A percentile compares a stretch with the other conserved stretches of the same genome.
These are phyloP conservation scores for Leptinotarsa tumamoca DNA, from an alignment of 2,888 invertebrate genomes.

Conservation along the genomic window DNA sequence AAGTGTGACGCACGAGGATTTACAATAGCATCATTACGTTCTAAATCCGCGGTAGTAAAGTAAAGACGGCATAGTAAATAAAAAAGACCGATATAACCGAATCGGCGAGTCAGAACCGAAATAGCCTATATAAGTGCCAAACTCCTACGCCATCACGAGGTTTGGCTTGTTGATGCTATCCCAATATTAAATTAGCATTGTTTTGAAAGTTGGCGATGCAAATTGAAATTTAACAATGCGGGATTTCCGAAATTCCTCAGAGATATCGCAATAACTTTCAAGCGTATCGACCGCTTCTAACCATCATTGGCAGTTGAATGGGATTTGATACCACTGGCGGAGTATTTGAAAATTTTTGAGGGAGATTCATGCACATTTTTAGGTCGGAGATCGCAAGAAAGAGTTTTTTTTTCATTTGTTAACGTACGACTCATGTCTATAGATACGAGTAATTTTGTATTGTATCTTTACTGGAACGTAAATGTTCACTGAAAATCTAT, in stretches of 20 bases:
- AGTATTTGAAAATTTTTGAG: neutral
- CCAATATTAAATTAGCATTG: slow-evolving; percentile 44
- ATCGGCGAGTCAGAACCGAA: slow-evolving; percentile 33
- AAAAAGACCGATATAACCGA: slow-evolving; percentile 23
- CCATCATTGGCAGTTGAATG: slow-evolving; percentile 33
- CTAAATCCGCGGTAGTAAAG: slow-evolving; percentile 29
- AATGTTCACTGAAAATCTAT: too few species aligned
- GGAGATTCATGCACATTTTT: neutral
- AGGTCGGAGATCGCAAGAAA: too few species aligned
- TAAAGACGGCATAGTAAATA: slow-evolving; percentile 35
- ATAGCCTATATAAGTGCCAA: slow-evolving; percentile 53
- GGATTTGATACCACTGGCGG: neutral
- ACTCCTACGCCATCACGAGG: slow-evolving; percentile 56
- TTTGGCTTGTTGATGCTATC: slow-evolving; percentile 36
- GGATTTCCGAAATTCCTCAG: slow-evolving; percentile 52
- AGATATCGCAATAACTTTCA: slow-evolving; percentile 44
- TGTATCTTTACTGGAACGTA: too few species aligned
- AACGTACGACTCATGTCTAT: too few species aligned
- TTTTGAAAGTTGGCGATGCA: slow-evolving; percentile 41
- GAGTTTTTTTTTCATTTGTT: too few species aligned
- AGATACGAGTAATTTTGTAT: too few species aligned
- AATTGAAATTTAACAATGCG: slow-evolving; percentile 43
- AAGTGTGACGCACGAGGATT: neutral
- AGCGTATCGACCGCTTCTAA: slow-evolving; percentile 33
- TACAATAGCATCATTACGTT: slow-evolving; percentile 2